These are phyloP conservation scores for Gymnocheta viridis DNA, from an alignment of 2,888 invertebrate genomes.

Conservation along the genomic window DNA sequence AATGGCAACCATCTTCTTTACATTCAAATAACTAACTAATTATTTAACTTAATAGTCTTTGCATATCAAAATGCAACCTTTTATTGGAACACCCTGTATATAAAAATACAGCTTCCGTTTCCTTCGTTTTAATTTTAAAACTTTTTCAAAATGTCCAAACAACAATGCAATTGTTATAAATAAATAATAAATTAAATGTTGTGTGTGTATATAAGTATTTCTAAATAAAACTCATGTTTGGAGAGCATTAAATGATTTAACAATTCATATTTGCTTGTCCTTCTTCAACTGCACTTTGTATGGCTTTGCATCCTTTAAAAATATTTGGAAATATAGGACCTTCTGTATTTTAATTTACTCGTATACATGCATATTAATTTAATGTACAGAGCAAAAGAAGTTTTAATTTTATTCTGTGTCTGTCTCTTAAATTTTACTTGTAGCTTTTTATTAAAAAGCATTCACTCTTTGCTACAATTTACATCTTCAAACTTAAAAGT, in stretches of 20 bases:
- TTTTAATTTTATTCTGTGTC: constrained; percentile 55
- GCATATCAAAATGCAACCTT: no score
- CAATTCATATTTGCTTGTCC: constrained; percentile 8
- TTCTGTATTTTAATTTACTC: not conserved
- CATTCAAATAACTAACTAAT: no score
- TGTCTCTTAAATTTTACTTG: constrained; percentile 30
- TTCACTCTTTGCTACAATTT: not conserved
- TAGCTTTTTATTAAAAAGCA: constrained; percentile 15
- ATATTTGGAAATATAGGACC: not conserved
- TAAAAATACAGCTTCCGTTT: no score
- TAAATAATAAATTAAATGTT: not conserved
- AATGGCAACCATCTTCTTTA: no score
- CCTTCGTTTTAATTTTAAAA: no score
- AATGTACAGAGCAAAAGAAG: constrained; percentile 32
- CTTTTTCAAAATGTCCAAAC: no score
- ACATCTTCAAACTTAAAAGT: not conserved
- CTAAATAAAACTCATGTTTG: not conserved
- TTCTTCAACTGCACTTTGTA: not conserved
- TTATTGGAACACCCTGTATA: no score
- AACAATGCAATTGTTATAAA: not conserved
- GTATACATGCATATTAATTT: constrained; percentile 24
- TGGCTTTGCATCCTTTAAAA: not conserved
- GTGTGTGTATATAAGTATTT: not conserved
- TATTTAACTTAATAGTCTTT: no score
- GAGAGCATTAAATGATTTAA: constrained; percentile 29